phyloP scores from a whole-genome alignment of 2,113 vertebrate genomes.

The Pelobates fuscus region DNA sequence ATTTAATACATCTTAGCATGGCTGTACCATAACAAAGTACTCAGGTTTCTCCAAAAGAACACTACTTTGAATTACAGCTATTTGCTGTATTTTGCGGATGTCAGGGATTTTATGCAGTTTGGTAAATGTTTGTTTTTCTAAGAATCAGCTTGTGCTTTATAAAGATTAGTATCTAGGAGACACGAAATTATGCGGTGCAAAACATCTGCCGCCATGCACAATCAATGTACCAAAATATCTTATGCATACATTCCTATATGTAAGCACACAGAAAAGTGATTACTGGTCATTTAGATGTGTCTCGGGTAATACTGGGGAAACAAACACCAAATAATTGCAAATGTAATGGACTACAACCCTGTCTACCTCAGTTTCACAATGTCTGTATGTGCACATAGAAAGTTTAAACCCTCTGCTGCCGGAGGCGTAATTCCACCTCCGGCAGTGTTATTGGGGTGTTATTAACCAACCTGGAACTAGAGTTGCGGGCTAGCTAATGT shows the following conservation, averaged over 20 bases:
- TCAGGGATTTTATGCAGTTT: slow-evolving; percentile 63
- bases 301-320: no score
- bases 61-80: slow-evolving; percentile 58
- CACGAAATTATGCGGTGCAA: slow-evolving; percentile 58
- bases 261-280: no score
- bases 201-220: slow-evolving; percentile 75
- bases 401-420: no score
- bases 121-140: slow-evolving; percentile 70
- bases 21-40: slow-evolving; percentile 28
- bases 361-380: no score
- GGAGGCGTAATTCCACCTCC: no score
- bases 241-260: slow-evolving; percentile 54
- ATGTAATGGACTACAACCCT: no score
- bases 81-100: slow-evolving; percentile 64
- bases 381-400: no score
- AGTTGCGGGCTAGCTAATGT: no score
- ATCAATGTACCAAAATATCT: slow-evolving; percentile 58
- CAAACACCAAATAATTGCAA: no score
- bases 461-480: no score
- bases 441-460: no score
- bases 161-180: slow-evolving; percentile 77
- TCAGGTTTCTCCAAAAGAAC: slow-evolving; percentile 57
- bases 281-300: no score
- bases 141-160: slow-evolving; percentile 60
- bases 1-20: slow-evolving; percentile 3